Evolutionary conservation across 30 jellyfish, hydroid and myxozoan species (phyloP).

Genomic region (Rhopilema esculentum): DNA sequence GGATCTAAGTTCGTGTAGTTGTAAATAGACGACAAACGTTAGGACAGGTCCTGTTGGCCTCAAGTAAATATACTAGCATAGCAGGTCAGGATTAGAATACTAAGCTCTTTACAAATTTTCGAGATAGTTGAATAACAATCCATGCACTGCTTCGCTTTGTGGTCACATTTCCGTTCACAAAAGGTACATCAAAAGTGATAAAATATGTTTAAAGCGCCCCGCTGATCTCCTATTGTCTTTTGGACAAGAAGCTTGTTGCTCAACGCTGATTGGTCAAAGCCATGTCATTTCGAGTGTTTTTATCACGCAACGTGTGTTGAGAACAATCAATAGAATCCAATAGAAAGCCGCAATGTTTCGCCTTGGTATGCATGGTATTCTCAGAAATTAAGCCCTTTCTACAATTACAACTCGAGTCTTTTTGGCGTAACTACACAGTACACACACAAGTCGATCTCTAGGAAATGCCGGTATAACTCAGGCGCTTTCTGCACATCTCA

Average conservation of each 20-base stretch:
- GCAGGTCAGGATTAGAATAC: constrained; percentile 70
- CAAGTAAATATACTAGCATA: neutral
- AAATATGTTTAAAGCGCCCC: constrained; percentile 58
- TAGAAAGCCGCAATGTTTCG: constrained; percentile 63
- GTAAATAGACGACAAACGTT: neutral
- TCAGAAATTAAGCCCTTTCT: constrained; percentile 58
- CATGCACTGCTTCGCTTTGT: constrained; percentile 62
- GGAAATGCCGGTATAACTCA: constrained; percentile 26
- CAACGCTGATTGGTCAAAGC: constrained; percentile 71
- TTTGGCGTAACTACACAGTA: neutral
- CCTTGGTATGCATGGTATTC: constrained; percentile 61
- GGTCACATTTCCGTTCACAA: constrained; percentile 70
- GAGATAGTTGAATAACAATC: constrained; percentile 62
- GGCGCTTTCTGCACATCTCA: neutral
- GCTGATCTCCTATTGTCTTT: constrained; percentile 52
- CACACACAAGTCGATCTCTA: neutral
- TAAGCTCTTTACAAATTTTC: constrained; percentile 68
- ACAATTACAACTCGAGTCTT: constrained; percentile 30
- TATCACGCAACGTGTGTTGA: constrained; percentile 91
- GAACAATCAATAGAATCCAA: constrained; percentile 67
- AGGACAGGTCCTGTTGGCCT: neutral
- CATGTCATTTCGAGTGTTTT: constrained; percentile 85
- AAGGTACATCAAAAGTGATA: constrained; percentile 66
- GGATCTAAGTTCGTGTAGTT: neutral
- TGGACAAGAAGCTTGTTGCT: constrained; percentile 58